Evolutionary conservation across 2,797 vertebrate genomes (phyloP), one percentile per base, ranked within the genome.

Genomic region (Sparidentex hasta): DNA sequence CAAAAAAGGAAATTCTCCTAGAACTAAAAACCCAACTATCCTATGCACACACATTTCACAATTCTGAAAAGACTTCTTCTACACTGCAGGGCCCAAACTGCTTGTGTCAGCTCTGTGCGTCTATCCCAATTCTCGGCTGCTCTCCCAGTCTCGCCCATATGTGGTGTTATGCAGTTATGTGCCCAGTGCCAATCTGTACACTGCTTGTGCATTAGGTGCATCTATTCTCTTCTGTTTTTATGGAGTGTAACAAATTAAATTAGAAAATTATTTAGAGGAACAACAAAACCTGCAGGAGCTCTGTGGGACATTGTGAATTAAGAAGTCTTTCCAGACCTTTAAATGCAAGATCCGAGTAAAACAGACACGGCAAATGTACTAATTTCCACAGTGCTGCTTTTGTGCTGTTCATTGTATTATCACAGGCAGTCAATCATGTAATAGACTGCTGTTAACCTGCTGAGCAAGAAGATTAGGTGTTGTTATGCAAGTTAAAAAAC

Each of bases 391-490:
- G 57, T 16, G 59, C 51, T 67, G 69, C 71, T 58, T 85, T 69
- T 83, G 68, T 72, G 59, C 55, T 29, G 44, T 69, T 87, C 56
- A 18, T 52, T 3, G 46, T 48, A 46, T 90, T 75, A 85, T 79
- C 87, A 77, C 14, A 47, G 57, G 78, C 83, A 88, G 80, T 88
- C 85, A 89, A 58, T 87, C 87, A 83, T 85, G 88, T 87, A 86
- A 85, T 82, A 79, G 78, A 83, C 76, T 82, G 82, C 80, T 68
- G 84, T 89, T 88, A 87, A 86, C 83, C 69, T 82, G 83, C 86
- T 80, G 80, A 52, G 86, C 27, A 61, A 65, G 75, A 65, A 74
- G 79, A 78, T 84, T 82, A 82, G 72, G 59, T 67, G 69, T 46
- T 84, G 76, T 73, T 79, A 76, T 55, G 50, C 27, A n/a, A 76